Percentiles rank a stretch among this genome's conserved stretches.
These are phyloP conservation scores for Piprites chloris DNA, from an alignment of 2,113 vertebrate species.

Conservation along the genomic window DNA sequence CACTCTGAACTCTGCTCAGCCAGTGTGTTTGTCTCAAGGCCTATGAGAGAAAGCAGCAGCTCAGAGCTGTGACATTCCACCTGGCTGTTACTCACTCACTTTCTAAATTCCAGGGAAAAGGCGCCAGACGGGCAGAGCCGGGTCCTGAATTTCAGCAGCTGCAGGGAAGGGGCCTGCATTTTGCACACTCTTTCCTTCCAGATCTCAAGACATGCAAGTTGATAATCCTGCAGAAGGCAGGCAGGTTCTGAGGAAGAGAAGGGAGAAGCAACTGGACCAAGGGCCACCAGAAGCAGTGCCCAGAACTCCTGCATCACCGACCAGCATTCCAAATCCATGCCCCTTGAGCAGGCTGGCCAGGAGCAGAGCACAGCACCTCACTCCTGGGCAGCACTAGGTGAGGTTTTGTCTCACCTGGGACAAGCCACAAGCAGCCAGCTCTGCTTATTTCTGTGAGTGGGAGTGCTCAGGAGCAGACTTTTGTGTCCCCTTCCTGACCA, in stretches of 20 bases:
- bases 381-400: not conserved
- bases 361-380: not conserved
- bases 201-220: not conserved
- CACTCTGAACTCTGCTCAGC: not conserved
- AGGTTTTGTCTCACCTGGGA: not conserved
- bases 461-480: not conserved
- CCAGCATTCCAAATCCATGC: not conserved
- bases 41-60: not conserved
- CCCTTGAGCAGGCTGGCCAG: not conserved
- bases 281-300: not conserved
- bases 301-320: not conserved
- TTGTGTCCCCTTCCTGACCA: not conserved
- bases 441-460: not conserved
- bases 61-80: not conserved
- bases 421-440: not conserved
- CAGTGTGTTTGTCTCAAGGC: not conserved
- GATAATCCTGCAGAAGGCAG: not conserved
- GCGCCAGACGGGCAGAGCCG: not conserved
- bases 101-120: not conserved
- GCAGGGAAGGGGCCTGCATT: not conserved
- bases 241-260: not conserved
- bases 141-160: not conserved
- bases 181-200: not conserved
- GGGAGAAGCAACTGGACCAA: not conserved
- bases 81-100: not conserved